Evolutionary conservation across 2,888 invertebrate genomes (phyloP).

Genomic region (Brenthis hecate): DNA sequence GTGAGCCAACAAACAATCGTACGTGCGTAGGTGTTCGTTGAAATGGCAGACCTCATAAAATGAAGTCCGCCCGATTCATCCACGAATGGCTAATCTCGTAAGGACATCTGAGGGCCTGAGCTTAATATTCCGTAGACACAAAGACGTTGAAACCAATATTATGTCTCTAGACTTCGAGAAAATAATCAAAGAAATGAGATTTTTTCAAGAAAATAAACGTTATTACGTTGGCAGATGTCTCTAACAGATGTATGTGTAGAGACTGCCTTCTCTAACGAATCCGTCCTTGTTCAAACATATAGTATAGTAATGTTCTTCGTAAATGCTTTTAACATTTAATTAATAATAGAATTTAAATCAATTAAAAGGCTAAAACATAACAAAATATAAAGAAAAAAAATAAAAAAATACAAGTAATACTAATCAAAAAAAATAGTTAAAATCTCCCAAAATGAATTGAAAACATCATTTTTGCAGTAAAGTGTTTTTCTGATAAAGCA

Average conservation of each 20-base stretch:
- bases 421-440: no score
- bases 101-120: constrained; percentile 9
- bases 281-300: neutral
- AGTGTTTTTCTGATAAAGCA: no score
- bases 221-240: constrained; percentile 14
- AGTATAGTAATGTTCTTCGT: no score
- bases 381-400: no score
- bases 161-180: constrained; percentile 12
- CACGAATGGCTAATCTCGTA: constrained; percentile 11
- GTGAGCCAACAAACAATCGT: neutral
- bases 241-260: neutral
- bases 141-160: constrained; percentile 6
- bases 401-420: no score
- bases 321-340: no score
- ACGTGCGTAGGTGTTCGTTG: constrained; percentile 11
- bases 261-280: neutral
- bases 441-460: no score
- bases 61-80: constrained; percentile 13
- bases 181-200: constrained; percentile 14
- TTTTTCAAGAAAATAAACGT: constrained; percentile 4
- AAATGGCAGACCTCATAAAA: constrained; percentile 19
- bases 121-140: constrained; percentile 7
- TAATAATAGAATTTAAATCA: no score
- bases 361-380: no score
- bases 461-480: no score